Evolutionary conservation across 2,888 invertebrate species (phyloP).

Genomic region (Drosophila siamana): DNA sequence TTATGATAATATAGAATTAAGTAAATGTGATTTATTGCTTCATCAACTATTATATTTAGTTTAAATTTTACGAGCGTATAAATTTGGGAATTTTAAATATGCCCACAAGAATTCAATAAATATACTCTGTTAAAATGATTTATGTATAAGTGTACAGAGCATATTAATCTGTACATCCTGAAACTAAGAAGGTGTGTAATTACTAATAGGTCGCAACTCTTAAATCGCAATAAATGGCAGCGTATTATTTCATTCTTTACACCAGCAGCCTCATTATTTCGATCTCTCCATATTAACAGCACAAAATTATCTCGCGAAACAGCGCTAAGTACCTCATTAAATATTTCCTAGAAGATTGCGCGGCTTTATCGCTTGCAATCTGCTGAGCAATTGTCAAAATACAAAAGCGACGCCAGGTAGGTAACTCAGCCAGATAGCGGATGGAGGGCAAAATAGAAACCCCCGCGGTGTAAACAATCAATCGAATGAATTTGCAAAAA

Average conservation of each 20-base stretch:
- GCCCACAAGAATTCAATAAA: too few species aligned
- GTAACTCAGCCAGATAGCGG: conserved; percentile 6
- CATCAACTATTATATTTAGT: too few species aligned
- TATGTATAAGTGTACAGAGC: too few species aligned
- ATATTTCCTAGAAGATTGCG: conserved; percentile 1
- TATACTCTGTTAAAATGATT: background rate
- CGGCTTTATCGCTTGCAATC: conserved; percentile 19
- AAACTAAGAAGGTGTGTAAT: too few species aligned
- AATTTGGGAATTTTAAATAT: too few species aligned
- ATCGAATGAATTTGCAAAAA: conserved; percentile 40
- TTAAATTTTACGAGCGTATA: too few species aligned
- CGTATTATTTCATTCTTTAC: background rate
- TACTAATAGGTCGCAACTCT: too few species aligned
- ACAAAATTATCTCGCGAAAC: background rate
- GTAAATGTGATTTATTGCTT: too few species aligned
- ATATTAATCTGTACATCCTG: too few species aligned
- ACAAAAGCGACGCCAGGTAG: background rate
- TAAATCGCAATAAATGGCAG: too few species aligned
- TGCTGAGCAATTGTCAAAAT: conserved; percentile 10
- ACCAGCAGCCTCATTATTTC: background rate
- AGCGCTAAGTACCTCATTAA: conserved; percentile 4
- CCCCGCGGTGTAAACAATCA: conserved; percentile 46
- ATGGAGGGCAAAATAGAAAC: background rate
- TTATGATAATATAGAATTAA: too few species aligned
- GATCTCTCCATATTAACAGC: background rate